Percentiles rank a stretch among this genome's conserved stretches.
Evolutionary conservation across 2,113 vertebrate genomes (phyloP).

Genomic region (Xiphophorus couchianus): DNA sequence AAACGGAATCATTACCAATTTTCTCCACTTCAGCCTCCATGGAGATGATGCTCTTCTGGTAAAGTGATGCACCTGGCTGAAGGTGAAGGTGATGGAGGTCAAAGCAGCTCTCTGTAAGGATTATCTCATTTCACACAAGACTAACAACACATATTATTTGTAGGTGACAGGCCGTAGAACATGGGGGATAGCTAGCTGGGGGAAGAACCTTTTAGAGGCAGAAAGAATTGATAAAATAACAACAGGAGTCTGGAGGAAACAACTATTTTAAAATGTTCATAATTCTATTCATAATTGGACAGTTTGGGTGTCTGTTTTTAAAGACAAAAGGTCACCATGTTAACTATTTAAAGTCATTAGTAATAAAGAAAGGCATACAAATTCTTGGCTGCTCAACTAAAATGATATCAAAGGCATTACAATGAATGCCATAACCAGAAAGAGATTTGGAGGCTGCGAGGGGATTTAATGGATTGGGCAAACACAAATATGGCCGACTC

Average conservation of each 20-base stretch:
- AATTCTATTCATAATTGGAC: no score
- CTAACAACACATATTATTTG: constrained; percentile 14
- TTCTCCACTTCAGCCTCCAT: constrained; percentile 20
- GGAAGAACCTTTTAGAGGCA: not conserved
- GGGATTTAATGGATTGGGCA: no score
- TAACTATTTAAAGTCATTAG: no score
- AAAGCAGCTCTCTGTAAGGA: constrained; percentile 28
- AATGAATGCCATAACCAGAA: no score
- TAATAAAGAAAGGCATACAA: no score
- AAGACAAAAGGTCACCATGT: no score
- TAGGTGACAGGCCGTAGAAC: constrained; percentile 6
- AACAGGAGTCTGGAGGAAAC: not conserved
- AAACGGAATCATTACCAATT: not conserved
- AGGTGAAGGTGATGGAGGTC: constrained; percentile 40
- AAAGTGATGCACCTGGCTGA: constrained; percentile 38
- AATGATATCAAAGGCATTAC: no score
- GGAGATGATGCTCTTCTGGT: constrained; percentile 16
- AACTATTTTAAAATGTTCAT: no score
- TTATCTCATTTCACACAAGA: constrained; percentile 45
- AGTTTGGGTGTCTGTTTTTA: no score
- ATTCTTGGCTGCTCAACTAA: no score
- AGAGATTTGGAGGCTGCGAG: no score
- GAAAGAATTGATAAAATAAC: not conserved
- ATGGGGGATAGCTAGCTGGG: constrained; percentile 1
- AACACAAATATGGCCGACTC: no score